A percentile compares a stretch with the other conserved stretches of the same genome.
Evolutionary conservation across 2,888 invertebrate species (phyloP).

Genomic region (Diadegma fenestrale): DNA sequence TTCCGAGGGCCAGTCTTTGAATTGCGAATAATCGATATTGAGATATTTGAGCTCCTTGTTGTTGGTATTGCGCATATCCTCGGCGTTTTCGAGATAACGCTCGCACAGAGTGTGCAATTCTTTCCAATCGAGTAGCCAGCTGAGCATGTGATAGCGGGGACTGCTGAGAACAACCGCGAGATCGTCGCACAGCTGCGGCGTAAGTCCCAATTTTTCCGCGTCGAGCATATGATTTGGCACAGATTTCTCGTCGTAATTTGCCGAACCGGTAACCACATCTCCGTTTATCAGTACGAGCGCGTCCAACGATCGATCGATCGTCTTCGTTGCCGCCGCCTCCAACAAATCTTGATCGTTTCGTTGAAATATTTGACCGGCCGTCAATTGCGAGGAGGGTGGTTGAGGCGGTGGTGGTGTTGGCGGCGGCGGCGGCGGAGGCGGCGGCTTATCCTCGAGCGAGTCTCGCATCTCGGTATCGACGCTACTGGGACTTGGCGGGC

Average conservation of each 20-base stretch:
- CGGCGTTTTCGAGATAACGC: constrained; percentile 86
- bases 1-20: constrained; percentile 88
- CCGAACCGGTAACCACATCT: constrained; percentile 86
- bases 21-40: constrained; percentile 90
- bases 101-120: constrained; percentile 87
- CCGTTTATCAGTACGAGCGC: constrained; percentile 86
- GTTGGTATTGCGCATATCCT: constrained; percentile 88
- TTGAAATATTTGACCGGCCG: constrained; percentile 32
- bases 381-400: too few species aligned
- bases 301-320: constrained; percentile 84
- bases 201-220: constrained; percentile 89
- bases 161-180: constrained; percentile 90
- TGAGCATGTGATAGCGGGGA: constrained; percentile 90
- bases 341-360: too few species aligned
- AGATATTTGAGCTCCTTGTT: constrained; percentile 91
- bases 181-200: constrained; percentile 89
- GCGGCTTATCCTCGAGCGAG: neutral
- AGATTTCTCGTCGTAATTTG: constrained; percentile 88
- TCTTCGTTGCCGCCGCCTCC: neutral
- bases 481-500: too few species aligned
- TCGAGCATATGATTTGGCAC: constrained; percentile 87
- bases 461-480: neutral
- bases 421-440: too few species aligned
- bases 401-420: too few species aligned
- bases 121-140: constrained; percentile 89